phyloP scores from a whole-genome alignment of 2,113 vertebrate species.

The Macaca fascicularis region DNA sequence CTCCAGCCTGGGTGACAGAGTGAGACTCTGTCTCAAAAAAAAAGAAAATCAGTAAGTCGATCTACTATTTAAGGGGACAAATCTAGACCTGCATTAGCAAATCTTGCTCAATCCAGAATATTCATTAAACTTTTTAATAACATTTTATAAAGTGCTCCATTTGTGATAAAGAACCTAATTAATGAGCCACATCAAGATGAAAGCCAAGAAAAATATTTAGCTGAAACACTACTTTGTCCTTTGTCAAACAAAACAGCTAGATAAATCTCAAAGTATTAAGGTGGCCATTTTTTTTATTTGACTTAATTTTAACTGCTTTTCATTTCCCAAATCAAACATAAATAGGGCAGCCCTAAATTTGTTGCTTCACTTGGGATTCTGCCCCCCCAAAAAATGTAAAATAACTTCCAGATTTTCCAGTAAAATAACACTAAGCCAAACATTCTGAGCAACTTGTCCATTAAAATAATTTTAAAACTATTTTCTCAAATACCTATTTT shows the following conservation, averaged over 20 bases:
- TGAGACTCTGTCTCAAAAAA: no score
- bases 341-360: not conserved
- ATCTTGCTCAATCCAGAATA: not conserved
- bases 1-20: no score
- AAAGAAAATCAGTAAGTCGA: not conserved
- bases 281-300: not conserved
- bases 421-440: conserved; percentile 34
- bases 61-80: not conserved
- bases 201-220: conserved; percentile 18
- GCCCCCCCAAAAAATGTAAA: not conserved
- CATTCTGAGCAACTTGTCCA: not conserved
- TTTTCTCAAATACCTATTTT: conserved; percentile 91
- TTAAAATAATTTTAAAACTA: conserved; percentile 39
- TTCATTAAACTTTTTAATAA: not conserved
- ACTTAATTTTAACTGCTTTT: conserved; percentile 18
- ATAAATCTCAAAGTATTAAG: not conserved
- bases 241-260: conserved; percentile 15
- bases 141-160: not conserved
- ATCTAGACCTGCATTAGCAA: not conserved
- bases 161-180: conserved; percentile 17
- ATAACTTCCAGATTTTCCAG: not conserved
- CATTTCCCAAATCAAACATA: conserved; percentile 12
- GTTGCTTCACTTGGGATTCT: not conserved
- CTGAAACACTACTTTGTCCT: not conserved
- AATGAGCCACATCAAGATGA: not conserved